Conservation (phyloP, 2,797 vertebrate genomes). For the Chaunax sp. region DNA sequence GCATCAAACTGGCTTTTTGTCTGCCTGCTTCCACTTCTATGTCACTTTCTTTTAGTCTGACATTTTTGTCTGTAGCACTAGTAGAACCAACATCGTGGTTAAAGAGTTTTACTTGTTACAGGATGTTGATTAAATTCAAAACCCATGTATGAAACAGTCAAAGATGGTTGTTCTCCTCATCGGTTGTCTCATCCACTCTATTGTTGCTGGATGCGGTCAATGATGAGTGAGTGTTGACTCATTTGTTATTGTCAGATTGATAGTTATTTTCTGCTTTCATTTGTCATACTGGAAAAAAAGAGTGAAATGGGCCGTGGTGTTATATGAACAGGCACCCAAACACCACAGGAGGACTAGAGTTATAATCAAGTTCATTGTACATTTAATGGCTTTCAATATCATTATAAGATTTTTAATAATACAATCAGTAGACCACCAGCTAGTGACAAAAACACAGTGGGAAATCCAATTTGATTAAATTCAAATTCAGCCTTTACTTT, state of each 20-base stretch:
- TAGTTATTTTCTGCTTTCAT: conserved; percentile 15
- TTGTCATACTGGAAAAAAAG: conserved; percentile 3
- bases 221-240: background rate
- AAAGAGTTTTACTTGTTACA: too few species aligned
- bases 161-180: conserved; percentile 8
- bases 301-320: background rate
- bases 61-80: too few species aligned
- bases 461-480: conserved; percentile 1
- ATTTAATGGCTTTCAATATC: conserved; percentile 6
- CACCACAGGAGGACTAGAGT: conserved; percentile 1
- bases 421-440: background rate
- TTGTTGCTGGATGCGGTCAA: conserved; percentile 12
- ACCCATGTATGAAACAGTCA: background rate
- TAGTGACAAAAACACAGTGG: background rate
- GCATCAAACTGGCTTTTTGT: background rate
- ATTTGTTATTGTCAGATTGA: conserved; percentile 21
- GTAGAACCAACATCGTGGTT: too few species aligned
- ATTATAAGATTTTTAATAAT: background rate
- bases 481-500: background rate
- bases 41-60: too few species aligned
- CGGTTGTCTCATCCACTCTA: background rate
- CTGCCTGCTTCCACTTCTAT: background rate
- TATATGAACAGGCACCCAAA: background rate
- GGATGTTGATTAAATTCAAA: conserved; percentile 20
- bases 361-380: background rate